phyloP scores from a whole-genome alignment of 2,113 vertebrate species.

The Copsychus sechellarum region DNA sequence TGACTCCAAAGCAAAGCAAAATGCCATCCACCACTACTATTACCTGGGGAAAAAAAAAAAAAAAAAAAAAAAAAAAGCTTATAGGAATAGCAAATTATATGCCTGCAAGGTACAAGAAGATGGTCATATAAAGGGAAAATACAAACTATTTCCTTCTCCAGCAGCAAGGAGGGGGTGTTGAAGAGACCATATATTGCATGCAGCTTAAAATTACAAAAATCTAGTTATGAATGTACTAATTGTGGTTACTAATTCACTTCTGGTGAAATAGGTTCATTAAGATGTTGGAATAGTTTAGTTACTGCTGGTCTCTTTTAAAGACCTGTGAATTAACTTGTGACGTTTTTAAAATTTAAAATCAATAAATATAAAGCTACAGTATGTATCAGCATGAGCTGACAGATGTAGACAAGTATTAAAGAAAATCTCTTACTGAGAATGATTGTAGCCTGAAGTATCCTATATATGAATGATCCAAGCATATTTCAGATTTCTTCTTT shows the following conservation, averaged over 20 bases:
- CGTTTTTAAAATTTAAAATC: slow-evolving; percentile 45
- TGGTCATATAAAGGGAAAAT: background rate
- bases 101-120: background rate
- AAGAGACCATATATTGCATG: background rate
- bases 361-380: slow-evolving; percentile 57
- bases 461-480: slow-evolving; percentile 9
- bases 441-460: slow-evolving; percentile 40
- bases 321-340: slow-evolving; percentile 49
- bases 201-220: background rate
- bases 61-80: background rate
- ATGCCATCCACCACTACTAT: background rate
- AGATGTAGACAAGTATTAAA: slow-evolving; percentile 59
- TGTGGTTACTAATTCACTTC: background rate
- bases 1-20: slow-evolving; percentile 8
- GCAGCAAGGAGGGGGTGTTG: background rate
- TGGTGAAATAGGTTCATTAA: background rate
- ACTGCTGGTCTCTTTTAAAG: slow-evolving; percentile 30
- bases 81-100: background rate
- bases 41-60: background rate
- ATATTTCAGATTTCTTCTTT: slow-evolving; percentile 16
- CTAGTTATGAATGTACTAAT: background rate
- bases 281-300: background rate
- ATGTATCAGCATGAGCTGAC: slow-evolving; percentile 58
- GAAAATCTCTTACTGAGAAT: slow-evolving; percentile 53
- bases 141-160: background rate